A percentile compares a stretch with the other conserved stretches of the same genome.
These are phyloP conservation scores for Brienomyrus longianalis DNA, from an alignment of 2,113 vertebrate genomes.

Conservation along the genomic window DNA sequence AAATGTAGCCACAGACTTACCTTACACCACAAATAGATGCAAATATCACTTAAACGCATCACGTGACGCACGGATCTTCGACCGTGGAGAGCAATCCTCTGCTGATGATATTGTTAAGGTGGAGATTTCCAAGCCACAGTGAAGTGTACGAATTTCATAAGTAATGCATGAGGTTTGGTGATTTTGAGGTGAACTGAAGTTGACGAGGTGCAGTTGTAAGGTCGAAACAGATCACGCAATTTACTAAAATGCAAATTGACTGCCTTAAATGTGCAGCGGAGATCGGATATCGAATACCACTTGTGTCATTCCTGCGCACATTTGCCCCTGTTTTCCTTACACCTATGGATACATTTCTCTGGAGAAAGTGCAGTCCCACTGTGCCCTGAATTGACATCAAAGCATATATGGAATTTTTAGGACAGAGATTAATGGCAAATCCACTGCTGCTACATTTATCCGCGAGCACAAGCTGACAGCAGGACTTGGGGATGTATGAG, in stretches of 20 bases:
- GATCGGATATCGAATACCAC: background rate
- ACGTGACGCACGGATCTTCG: background rate
- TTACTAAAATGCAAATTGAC: background rate
- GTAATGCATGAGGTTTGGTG: background rate
- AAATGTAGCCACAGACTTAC: background rate
- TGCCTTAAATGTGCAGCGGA: background rate
- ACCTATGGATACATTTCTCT: background rate
- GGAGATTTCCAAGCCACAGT: background rate
- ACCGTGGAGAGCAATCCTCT: background rate
- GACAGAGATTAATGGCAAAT: background rate
- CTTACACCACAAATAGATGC: background rate
- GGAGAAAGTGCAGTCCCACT: background rate
- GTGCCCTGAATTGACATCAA: background rate
- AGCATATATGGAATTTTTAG: background rate
- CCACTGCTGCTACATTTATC: background rate
- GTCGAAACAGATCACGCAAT: background rate
- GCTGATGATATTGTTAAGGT: background rate
- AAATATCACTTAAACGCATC: background rate
- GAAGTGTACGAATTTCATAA: background rate
- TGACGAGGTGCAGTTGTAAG: background rate
- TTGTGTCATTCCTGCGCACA: background rate
- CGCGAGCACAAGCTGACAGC: background rate
- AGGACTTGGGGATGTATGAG: background rate
- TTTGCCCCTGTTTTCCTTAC: background rate
- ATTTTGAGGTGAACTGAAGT: background rate